Percentiles rank a stretch among this genome's conserved stretches.
Conservation (phyloP, 1,140 invertebrate genomes). For the Euwallacea similis region DNA sequence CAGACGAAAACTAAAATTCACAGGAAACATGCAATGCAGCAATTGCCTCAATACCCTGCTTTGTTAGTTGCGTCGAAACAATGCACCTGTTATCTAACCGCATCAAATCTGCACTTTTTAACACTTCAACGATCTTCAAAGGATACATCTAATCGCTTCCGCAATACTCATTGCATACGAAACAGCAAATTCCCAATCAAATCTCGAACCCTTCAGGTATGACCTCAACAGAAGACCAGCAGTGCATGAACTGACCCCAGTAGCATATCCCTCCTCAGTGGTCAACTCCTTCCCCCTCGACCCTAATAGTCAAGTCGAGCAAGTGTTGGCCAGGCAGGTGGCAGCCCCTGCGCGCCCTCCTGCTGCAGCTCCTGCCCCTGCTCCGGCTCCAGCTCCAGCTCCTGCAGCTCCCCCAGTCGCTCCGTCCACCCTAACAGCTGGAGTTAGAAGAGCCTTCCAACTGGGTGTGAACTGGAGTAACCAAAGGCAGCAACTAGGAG, state of each 20-base stretch:
- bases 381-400: conserved; percentile 26
- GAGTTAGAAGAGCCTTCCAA: conserved; percentile 31
- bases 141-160: too few relatives aligned
- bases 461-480: conserved; percentile 33
- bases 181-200: conserved; percentile 12
- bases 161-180: background rate
- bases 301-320: conserved; percentile 8
- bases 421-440: conserved; percentile 28
- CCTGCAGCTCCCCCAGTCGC: conserved; percentile 7
- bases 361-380: conserved; percentile 23
- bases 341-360: conserved; percentile 30
- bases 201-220: conserved; percentile 32
- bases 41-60: too few relatives aligned
- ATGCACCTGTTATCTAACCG: too few relatives aligned
- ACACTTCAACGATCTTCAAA: too few relatives aligned
- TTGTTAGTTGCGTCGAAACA: too few relatives aligned
- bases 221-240: conserved; percentile 38
- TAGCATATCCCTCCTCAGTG: conserved; percentile 14
- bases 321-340: conserved; percentile 23
- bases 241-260: conserved; percentile 6
- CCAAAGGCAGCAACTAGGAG: conserved; percentile 30
- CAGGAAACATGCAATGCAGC: too few relatives aligned
- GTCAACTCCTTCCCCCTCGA: conserved; percentile 14
- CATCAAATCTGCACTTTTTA: too few relatives aligned
- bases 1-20: too few relatives aligned